Evolutionary conservation across 2,888 invertebrate species (phyloP), one percentile per base, ranked within the genome.

Genomic region (Rhagium mordax): DNA sequence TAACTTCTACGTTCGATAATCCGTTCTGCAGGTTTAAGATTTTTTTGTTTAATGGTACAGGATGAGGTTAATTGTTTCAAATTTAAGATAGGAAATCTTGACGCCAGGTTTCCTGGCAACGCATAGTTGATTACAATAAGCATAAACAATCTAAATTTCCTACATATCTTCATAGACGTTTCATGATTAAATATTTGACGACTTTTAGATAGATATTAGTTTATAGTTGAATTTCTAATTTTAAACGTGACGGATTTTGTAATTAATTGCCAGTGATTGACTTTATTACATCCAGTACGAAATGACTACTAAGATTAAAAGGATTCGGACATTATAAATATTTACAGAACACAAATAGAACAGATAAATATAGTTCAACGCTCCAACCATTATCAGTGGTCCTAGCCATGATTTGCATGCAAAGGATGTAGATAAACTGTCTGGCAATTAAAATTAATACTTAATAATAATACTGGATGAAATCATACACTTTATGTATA

Each of bases 281-380:
- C 55, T 55, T 55, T 41, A 65, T 51, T 57, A 60, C 59, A 53
- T 33, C 51, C 61, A 61, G 53, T 53, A 20, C 18, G 21, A 61
- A 16, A 10, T 13, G 62, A 21, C 55, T 41, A 70, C 48, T 62
- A 41, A 70, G 62, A 70, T 70, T 20, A 53, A 62, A 20, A 21
- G 20, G 51, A 48, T 69, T 69, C 53, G 61, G 53, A 61, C 69
- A 62, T 49, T 59, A 49, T 70, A 70, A 70, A 62, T 62, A 70
- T 70, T 70, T 70, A 70, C 55, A 21, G n/a, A 1, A 62, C 70
- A 13, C 18, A 70, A 62, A 61, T 62, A 70, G 69, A 68, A 48
- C 27, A 59, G 48, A 59, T 68, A 53, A 27, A 60, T 48, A 62
- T 48, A 62, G 61, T 47, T 48, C 61, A 20, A 47, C 61, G 47